Conservation (phyloP, 2,113 vertebrate genomes). For the Nothoprocta perdicaria region DNA sequence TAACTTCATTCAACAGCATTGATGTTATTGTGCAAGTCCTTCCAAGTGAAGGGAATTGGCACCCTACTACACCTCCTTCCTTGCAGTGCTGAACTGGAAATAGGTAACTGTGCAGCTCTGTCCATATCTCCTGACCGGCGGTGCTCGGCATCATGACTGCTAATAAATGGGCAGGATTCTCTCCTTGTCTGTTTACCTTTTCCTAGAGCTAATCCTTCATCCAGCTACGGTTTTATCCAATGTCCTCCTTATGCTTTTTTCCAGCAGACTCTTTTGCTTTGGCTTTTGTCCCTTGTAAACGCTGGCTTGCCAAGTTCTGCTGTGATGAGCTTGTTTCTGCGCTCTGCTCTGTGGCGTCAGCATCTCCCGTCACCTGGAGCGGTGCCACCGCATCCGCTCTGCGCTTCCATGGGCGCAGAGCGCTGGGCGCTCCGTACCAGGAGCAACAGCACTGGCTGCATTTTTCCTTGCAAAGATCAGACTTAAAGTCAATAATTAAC, state of each 20-base stretch:
- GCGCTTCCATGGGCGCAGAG: not conserved
- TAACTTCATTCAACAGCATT: slow-evolving; percentile 44
- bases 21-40: not conserved
- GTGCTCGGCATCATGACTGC: slow-evolving; percentile 10
- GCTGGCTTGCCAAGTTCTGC: slow-evolving; percentile 12
- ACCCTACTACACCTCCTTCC: slow-evolving; percentile 13
- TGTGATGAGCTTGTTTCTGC: not conserved
- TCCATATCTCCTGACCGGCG: not conserved
- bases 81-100: slow-evolving; percentile 26
- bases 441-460: not conserved
- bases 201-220: slow-evolving; percentile 1
- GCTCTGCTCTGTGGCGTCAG: slow-evolving; percentile 43
- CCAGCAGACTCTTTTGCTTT: slow-evolving; percentile 22
- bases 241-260: not conserved
- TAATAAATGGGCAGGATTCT: slow-evolving; percentile 23
- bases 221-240: not conserved
- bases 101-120: not conserved
- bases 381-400: not conserved
- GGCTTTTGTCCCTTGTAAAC: slow-evolving; percentile 6
- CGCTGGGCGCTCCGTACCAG: not conserved
- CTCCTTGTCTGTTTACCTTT: slow-evolving; percentile 2
- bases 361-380: not conserved
- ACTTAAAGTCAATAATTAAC: slow-evolving; percentile 10
- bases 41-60: slow-evolving; percentile 23
- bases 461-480: not conserved